A percentile compares a stretch with the other conserved stretches of the same genome.
These are phyloP conservation scores for Leptopilina drosophilae DNA, from an alignment of 2,888 invertebrate species.

Conservation along the genomic window DNA sequence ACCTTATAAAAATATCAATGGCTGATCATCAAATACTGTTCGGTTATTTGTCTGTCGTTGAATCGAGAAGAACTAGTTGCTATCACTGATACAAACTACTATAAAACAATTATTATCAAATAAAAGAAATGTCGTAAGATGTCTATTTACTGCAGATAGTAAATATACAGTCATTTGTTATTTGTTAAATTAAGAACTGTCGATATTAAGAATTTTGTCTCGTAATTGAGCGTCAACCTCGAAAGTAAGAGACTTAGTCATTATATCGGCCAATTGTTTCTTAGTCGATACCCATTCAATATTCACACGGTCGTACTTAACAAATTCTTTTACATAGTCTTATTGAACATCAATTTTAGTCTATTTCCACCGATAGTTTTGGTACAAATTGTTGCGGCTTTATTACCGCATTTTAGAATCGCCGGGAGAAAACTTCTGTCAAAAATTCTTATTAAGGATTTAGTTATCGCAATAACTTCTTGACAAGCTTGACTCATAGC, in stretches of 20 bases:
- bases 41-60: not conserved
- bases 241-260: constrained; percentile 18
- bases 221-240: not conserved
- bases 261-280: constrained; percentile 11
- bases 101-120: not conserved
- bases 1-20: not conserved
- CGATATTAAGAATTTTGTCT: constrained; percentile 12
- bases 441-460: not conserved
- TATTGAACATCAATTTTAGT: not conserved
- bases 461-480: not conserved
- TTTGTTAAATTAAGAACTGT: constrained; percentile 10
- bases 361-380: constrained; percentile 12
- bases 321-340: constrained; percentile 31
- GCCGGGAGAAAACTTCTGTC: constrained; percentile 1
- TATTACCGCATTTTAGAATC: not conserved
- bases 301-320: constrained; percentile 1
- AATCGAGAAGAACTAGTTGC: not conserved
- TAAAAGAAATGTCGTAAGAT: not conserved
- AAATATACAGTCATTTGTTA: not conserved
- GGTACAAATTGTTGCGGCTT: constrained; percentile 2
- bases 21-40: not conserved
- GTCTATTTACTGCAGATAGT: not conserved
- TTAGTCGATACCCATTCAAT: constrained; percentile 33
- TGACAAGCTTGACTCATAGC: too few relatives aligned
- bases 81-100: not conserved